Conservation (phyloP, 2,888 invertebrate species). For the Leucophora obtusa region DNA sequence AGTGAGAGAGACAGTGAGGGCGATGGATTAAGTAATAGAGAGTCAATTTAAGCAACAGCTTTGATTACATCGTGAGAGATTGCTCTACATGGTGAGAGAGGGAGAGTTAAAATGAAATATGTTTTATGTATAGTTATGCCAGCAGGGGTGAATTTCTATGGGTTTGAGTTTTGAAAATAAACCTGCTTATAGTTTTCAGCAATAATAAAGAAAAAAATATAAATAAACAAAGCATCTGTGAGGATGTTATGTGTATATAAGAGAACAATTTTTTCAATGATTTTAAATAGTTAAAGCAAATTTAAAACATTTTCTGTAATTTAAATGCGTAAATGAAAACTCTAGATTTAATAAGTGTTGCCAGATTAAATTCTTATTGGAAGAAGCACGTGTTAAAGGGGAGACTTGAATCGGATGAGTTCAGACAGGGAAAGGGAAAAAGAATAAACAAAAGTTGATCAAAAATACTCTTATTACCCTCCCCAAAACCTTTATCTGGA, state of each 20-base stretch:
- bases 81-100: background rate
- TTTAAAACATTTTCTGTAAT: background rate
- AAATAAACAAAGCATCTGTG: background rate
- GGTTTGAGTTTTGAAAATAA: constrained; percentile 20
- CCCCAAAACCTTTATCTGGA: no score
- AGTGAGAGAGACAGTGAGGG: background rate
- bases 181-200: constrained; percentile 29
- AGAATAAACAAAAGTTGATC: no score
- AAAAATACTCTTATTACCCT: no score
- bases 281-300: background rate
- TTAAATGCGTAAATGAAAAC: background rate
- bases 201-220: constrained; percentile 6
- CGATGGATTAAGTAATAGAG: constrained; percentile 3
- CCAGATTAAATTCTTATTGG: no score
- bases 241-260: background rate
- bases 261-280: background rate
- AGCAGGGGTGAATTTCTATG: constrained; percentile 7
- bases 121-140: constrained; percentile 4
- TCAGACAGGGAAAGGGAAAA: no score
- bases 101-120: background rate
- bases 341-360: background rate
- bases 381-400: no score
- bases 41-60: background rate
- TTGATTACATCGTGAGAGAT: background rate
- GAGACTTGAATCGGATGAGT: no score